Percentiles rank a stretch among this genome's conserved stretches.
Evolutionary conservation across 2,113 vertebrate genomes (phyloP).

Genomic region (Delphinus delphis): DNA sequence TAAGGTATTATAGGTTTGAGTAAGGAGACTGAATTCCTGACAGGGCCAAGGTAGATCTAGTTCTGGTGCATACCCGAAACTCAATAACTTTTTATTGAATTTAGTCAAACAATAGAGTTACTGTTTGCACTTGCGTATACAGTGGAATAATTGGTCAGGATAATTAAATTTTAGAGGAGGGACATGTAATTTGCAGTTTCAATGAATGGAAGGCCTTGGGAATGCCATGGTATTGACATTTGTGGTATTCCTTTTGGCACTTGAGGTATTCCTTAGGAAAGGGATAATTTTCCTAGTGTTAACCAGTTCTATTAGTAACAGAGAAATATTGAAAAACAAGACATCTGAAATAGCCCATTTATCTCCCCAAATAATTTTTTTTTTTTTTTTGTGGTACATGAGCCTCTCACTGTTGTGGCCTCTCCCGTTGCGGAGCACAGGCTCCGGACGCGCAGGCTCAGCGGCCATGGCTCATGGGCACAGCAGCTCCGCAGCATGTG

Average conservation of each 20-base stretch:
- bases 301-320: background rate
- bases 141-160: background rate
- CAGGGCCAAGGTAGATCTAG: background rate
- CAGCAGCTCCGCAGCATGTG: no score
- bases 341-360: background rate
- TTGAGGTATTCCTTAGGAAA: background rate
- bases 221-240: background rate
- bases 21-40: background rate
- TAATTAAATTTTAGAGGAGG: background rate
- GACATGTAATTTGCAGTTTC: background rate
- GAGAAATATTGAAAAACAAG: background rate
- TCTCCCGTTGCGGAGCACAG: no score
- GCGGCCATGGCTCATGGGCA: no score
- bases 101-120: background rate
- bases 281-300: background rate
- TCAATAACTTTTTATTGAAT: background rate
- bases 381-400: no score
- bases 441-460: no score
- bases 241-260: background rate
- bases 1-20: background rate
- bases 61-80: background rate
- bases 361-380: background rate
- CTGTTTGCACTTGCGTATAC: background rate
- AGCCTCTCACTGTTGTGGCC: no score
- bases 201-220: background rate